Evolutionary conservation across 2,113 vertebrate species (phyloP).

Genomic region (Apodemus speciosus): DNA sequence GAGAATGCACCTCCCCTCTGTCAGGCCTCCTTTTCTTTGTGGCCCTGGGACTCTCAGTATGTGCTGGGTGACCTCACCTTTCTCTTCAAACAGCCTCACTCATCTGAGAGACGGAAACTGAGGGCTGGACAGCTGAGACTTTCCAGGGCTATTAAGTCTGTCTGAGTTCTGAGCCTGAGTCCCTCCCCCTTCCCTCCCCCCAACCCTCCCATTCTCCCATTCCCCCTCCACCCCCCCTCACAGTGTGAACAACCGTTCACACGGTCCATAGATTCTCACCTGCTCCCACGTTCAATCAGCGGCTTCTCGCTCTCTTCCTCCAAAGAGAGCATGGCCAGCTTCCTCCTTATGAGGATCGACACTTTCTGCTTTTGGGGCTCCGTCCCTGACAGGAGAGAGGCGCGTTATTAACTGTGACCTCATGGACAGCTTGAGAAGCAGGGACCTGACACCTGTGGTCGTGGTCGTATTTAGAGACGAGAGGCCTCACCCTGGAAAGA

Average conservation of each 20-base stretch:
- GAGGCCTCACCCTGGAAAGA: neutral
- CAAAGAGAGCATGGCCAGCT: conserved; percentile 61
- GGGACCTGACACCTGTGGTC: neutral
- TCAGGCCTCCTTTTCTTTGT: neutral
- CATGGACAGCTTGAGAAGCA: neutral
- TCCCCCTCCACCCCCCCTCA: too few species aligned
- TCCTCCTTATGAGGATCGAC: conserved; percentile 71
- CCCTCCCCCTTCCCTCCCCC: neutral
- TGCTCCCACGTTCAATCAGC: conserved; percentile 74
- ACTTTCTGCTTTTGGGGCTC: conserved; percentile 68
- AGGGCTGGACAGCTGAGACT: neutral
- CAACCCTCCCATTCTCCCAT: too few species aligned
- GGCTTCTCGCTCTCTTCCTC: conserved; percentile 73
- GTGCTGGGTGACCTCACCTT: neutral
- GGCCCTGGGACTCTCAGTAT: neutral
- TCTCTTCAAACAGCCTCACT: neutral
- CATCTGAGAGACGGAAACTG: conserved; percentile 30
- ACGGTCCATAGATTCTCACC: conserved; percentile 44
- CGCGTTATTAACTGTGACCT: neutral
- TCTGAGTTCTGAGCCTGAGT: neutral
- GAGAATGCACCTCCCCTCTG: neutral
- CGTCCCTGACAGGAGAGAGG: conserved; percentile 62
- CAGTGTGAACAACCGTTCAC: neutral
- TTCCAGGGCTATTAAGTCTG: neutral
- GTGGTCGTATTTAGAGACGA: neutral